phyloP scores from a whole-genome alignment of 2,888 invertebrate genomes.

The Plagodis dolabraria region DNA sequence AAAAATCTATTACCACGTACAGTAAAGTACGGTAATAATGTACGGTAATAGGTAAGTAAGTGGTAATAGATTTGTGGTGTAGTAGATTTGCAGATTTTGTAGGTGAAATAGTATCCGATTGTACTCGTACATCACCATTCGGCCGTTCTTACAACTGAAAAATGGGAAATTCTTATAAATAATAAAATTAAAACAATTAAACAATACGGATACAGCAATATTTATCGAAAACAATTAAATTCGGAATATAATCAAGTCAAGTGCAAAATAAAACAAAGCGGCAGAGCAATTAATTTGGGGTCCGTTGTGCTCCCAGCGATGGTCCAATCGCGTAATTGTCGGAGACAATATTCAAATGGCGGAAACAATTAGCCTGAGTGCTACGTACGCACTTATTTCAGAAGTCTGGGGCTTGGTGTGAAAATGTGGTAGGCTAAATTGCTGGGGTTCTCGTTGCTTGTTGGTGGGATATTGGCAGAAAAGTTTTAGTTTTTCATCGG shows the following conservation, averaged over 20 bases:
- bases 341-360: conserved; percentile 83
- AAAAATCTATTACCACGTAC: no score
- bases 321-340: conserved; percentile 83
- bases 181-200: not conserved
- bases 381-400: conserved; percentile 50
- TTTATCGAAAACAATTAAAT: conserved; percentile 28
- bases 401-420: conserved; percentile 9
- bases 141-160: no score
- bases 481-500: no score
- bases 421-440: conserved; percentile 25
- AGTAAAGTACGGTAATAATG: no score
- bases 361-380: conserved; percentile 84
- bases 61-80: no score
- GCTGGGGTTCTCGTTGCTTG: not conserved
- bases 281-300: conserved; percentile 80
- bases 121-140: no score
- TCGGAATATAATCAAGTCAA: conserved; percentile 50
- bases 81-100: no score
- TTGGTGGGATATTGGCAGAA: not conserved
- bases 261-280: conserved; percentile 74
- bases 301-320: conserved; percentile 59
- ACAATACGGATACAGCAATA: not conserved
- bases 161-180: not conserved
- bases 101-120: no score
- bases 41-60: no score